Evolutionary conservation across 2,888 invertebrate species (phyloP), one percentile per base, ranked within the genome.

Genomic region (Petrophora chlorosata): DNA sequence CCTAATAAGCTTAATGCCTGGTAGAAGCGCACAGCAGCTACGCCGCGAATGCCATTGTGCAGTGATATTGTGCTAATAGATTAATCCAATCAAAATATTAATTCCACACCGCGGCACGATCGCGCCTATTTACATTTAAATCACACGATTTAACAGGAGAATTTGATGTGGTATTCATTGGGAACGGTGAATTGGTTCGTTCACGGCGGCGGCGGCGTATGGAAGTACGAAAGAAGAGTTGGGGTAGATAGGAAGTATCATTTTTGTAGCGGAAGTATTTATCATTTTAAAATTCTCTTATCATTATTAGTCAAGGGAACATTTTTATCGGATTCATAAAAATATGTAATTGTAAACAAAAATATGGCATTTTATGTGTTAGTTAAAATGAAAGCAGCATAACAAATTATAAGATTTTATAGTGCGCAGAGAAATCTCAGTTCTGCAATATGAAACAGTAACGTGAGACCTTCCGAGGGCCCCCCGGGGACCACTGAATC

Each of bases 41-140:
- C 68, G 66, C 65, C 62, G 56, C 67, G 65, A 76, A 67, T 70
- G 67, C 70, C 69, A 71, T 79, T 80, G 80, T 79, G 76, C 72
- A 76, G 67, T 67, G 76, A 82, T 82, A 80, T 80, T 77, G 82
- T 76, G 82, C 82, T 88, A 85, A 88, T 88, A 87, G 83, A 86
- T 85, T 87, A 87, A 87, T 87, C 84, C 87, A 85, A 88, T 89
- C 86, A 86, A 85, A 85, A 85, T 84, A 87, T 87, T 85, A 87
- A 86, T 85, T 85, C 85, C 80, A 70, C 79, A 76, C 77, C 79
- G 79, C 71, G 71, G 74, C 73, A 71, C 77, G 66, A 69, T 69
- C 73, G 63, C 71, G 62, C 59, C 64, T 69, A 82, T 86, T 86
- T 85, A 85, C 82, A 85, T 84, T 85, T 82, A 80, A 79, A 82